Percentiles rank a stretch among this genome's conserved stretches.
Conservation (phyloP, 2,797 vertebrate species). For the Sarcoramphus papa region DNA sequence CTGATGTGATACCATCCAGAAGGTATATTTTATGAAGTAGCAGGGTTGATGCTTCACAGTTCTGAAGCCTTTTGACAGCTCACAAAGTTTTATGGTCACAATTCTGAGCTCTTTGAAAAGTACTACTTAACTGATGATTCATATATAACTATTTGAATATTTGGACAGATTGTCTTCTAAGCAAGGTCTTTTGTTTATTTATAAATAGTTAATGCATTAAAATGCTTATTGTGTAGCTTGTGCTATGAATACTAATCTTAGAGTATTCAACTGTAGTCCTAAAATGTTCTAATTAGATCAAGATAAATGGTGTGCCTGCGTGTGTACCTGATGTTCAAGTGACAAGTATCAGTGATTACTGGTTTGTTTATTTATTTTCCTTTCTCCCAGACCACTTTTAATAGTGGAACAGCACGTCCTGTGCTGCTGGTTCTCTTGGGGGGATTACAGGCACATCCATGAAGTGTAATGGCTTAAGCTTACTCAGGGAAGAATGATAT, state of each 20-base stretch:
- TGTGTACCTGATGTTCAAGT: slow-evolving; percentile 14
- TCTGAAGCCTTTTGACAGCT: not conserved
- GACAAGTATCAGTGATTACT: not conserved
- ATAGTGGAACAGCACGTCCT: not conserved
- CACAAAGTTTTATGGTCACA: not conserved
- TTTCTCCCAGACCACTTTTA: not conserved
- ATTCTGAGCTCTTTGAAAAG: not conserved
- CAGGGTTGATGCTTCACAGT: not conserved
- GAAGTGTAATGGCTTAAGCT: not conserved
- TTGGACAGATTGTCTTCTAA: slow-evolving; percentile 23
- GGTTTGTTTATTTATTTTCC: not conserved
- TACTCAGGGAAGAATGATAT: not conserved
- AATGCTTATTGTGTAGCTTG: slow-evolving; percentile 35
- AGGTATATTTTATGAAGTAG: not conserved
- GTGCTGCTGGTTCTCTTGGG: not conserved
- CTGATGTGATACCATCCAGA: not conserved
- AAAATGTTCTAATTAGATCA: slow-evolving; percentile 25
- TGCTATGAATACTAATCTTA: slow-evolving; percentile 49
- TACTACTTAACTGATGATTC: not conserved
- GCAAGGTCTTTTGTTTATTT: slow-evolving; percentile 48
- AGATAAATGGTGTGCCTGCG: not conserved
- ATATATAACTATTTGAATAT: not conserved
- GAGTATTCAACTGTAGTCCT: not conserved
- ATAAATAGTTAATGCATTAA: slow-evolving; percentile 37
- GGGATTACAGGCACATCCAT: not conserved